Percentiles rank a stretch among this genome's conserved stretches.
Evolutionary conservation across 2,888 invertebrate species (phyloP).

Genomic region (Thymelicus sylvestris): DNA sequence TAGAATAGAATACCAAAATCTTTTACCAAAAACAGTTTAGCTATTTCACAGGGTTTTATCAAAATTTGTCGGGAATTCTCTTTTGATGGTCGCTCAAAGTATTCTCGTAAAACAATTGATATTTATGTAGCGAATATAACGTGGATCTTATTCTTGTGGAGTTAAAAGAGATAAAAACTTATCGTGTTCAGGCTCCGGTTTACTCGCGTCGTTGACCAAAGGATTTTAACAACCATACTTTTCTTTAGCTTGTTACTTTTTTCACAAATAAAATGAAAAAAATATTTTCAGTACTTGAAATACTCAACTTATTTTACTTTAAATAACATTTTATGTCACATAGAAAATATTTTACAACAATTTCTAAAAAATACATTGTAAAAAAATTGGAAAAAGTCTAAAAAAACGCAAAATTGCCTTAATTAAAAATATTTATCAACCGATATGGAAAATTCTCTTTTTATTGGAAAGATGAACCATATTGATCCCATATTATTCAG

Average conservation of each 20-base stretch:
- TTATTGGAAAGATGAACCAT: too few species aligned
- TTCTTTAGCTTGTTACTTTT: not conserved
- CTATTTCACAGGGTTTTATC: slow-evolving; percentile 7
- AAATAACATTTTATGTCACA: too few species aligned
- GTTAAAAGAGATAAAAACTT: not conserved
- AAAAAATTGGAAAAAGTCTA: too few species aligned
- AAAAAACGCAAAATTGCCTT: too few species aligned
- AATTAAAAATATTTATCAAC: too few species aligned
- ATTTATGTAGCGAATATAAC: slow-evolving; percentile 20
- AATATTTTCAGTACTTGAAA: too few species aligned
- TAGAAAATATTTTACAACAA: too few species aligned
- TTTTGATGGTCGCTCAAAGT: slow-evolving; percentile 13
- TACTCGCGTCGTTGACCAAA: not conserved
- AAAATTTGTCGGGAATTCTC: slow-evolving; percentile 18
- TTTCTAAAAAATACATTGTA: too few species aligned
- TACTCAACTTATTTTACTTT: too few species aligned
- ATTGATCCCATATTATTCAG: too few species aligned
- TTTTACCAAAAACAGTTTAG: slow-evolving; percentile 1
- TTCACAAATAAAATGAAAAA: too few species aligned
- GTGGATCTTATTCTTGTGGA: not conserved
- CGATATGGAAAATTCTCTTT: too few species aligned
- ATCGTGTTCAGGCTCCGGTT: not conserved
- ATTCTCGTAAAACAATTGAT: slow-evolving; percentile 14
- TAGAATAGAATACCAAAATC: slow-evolving; percentile 6
- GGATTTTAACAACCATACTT: not conserved